Percentiles rank a stretch among this genome's conserved stretches.
These are phyloP conservation scores for Holacanthus passer DNA, from an alignment of 2,113 vertebrate species.

Conservation along the genomic window DNA sequence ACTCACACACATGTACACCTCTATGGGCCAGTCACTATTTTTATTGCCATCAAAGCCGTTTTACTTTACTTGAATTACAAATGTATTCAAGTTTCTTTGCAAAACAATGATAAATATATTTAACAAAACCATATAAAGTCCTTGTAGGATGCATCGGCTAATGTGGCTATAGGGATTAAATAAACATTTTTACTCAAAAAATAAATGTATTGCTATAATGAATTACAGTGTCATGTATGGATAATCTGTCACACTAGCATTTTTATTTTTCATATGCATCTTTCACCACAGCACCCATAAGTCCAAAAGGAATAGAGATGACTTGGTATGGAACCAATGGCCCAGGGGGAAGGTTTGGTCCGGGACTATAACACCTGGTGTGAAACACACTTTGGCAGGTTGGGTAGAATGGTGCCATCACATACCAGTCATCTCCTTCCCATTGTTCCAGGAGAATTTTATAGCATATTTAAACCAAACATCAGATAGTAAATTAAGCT, in stretches of 20 bases:
- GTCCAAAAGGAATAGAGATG: not conserved
- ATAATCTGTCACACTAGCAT: not conserved
- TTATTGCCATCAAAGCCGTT: not conserved
- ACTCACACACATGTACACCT: not conserved
- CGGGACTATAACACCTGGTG: not conserved
- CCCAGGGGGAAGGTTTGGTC: slow-evolving; percentile 41
- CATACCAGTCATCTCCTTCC: slow-evolving; percentile 16
- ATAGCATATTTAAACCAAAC: slow-evolving; percentile 55
- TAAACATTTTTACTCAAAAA: not conserved
- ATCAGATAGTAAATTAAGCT: slow-evolving; percentile 54
- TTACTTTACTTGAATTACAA: not conserved
- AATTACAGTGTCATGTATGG: not conserved
- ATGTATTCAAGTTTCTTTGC: not conserved
- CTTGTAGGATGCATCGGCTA: not conserved
- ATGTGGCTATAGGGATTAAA: not conserved
- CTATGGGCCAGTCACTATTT: not conserved
- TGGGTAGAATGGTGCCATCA: slow-evolving; percentile 29
- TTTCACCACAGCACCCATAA: not conserved
- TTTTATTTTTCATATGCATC: not conserved
- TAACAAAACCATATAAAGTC: not conserved
- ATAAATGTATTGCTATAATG: not conserved
- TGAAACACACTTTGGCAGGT: slow-evolving; percentile 27
- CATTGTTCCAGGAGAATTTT: slow-evolving; percentile 42
- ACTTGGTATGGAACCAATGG: not conserved
- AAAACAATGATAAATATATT: too few species aligned